Conservation (phyloP, 2,113 vertebrate genomes). For the Lophius piscatorius region DNA sequence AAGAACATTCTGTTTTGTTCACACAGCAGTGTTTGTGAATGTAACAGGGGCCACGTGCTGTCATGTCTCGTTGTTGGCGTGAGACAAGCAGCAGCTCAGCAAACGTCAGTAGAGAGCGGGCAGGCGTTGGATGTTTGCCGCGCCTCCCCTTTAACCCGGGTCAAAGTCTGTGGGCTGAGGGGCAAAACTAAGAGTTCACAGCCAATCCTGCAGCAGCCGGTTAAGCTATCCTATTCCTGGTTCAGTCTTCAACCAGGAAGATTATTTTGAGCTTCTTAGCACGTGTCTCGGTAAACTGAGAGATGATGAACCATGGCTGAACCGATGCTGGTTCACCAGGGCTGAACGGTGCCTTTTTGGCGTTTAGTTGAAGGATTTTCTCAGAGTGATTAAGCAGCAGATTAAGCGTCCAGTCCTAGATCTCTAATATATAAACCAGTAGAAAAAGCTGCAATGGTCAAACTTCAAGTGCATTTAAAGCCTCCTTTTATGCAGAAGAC, state of each 20-base stretch:
- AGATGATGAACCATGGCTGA: background rate
- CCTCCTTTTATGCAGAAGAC: too few relatives aligned
- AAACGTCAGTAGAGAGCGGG: conserved; percentile 32
- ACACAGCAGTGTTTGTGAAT: background rate
- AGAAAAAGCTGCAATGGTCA: conserved; percentile 20
- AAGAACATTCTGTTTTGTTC: conserved; percentile 6
- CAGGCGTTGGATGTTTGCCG: conserved; percentile 46
- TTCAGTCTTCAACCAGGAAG: conserved; percentile 17
- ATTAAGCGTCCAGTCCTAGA: conserved; percentile 26
- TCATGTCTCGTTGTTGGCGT: conserved; percentile 24
- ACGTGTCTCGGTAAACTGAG: conserved; percentile 5
- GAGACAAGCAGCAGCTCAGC: conserved; percentile 46
- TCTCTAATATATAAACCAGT: conserved; percentile 2
- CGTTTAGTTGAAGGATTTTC: conserved; percentile 28
- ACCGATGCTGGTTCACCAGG: background rate
- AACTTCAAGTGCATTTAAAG: background rate
- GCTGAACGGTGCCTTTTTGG: conserved; percentile 1
- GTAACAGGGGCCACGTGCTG: conserved; percentile 49
- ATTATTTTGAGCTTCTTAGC: conserved; percentile 43
- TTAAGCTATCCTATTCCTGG: conserved; percentile 17
- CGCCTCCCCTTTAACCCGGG: conserved; percentile 38
- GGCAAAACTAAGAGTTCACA: conserved; percentile 24
- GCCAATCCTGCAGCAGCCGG: conserved; percentile 40
- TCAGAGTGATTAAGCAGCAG: conserved; percentile 5
- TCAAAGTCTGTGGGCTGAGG: conserved; percentile 64